Conservation (phyloP, 2,113 vertebrate species). For the Hippocampus mohnikei region DNA sequence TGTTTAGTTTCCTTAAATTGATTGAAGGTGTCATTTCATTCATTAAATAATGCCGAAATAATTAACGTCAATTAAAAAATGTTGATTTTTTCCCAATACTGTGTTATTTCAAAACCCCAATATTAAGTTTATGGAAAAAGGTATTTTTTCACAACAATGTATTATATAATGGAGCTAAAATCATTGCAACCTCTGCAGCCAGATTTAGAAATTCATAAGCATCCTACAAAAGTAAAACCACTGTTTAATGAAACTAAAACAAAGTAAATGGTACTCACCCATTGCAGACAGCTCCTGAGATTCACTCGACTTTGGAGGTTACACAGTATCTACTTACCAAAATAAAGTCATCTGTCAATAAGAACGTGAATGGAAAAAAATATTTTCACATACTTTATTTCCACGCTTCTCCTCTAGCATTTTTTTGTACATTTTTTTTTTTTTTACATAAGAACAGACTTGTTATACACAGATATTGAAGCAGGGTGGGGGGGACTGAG, state of each 20-base stretch:
- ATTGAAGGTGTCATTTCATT: neutral
- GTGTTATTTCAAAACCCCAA: too few species aligned
- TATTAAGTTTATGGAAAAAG: too few species aligned
- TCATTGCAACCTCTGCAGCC: too few species aligned
- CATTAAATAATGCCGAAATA: neutral
- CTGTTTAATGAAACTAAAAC: neutral
- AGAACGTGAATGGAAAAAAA: conserved; percentile 73
- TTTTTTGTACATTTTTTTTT: conserved; percentile 73
- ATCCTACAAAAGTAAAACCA: too few species aligned
- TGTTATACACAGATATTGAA: conserved; percentile 92
- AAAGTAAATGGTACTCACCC: neutral
- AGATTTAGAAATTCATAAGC: too few species aligned
- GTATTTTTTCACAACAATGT: too few species aligned
- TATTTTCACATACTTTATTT: conserved; percentile 99
- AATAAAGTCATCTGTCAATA: neutral
- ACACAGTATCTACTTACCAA: neutral
- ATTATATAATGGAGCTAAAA: too few species aligned
- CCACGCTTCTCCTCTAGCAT: conserved; percentile 96
- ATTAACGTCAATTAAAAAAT: too few species aligned
- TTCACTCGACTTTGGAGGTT: neutral
- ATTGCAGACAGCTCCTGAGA: neutral
- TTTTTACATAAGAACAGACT: conserved; percentile 98
- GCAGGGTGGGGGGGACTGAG: conserved; percentile 26
- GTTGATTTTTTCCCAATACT: too few species aligned
- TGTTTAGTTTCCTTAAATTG: neutral